Conservation (phyloP, 2,113 vertebrate species). For the Odocoileus hemionus region DNA sequence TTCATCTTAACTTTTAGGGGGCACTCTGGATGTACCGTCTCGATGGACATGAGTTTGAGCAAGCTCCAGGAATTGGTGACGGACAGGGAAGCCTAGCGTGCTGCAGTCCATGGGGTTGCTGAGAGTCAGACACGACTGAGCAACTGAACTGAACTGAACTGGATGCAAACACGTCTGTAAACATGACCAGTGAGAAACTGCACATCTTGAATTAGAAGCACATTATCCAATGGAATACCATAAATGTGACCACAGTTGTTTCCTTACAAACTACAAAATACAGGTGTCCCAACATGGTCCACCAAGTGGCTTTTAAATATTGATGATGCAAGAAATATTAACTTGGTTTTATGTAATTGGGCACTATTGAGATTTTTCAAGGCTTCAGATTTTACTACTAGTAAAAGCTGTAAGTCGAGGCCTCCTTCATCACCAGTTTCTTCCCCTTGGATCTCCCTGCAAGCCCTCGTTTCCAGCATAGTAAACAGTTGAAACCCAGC, state of each 20-base stretch:
- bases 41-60: neutral
- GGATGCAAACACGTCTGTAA: neutral
- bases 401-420: neutral
- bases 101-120: neutral
- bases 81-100: neutral
- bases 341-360: neutral
- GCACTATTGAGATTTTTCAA: neutral
- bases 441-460: neutral
- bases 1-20: neutral
- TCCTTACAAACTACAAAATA: neutral
- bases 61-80: neutral
- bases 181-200: neutral
- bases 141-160: neutral
- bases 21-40: neutral
- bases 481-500: neutral
- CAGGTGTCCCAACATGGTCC: neutral
- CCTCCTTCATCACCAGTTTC: neutral
- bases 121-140: neutral
- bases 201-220: neutral
- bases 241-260: conserved; percentile 20
- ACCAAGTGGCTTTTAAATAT: conserved; percentile 32
- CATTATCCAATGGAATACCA: neutral
- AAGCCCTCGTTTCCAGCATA: neutral
- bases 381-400: conserved; percentile 13
- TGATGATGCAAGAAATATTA: conserved; percentile 14